Conservation (phyloP, 2,797 vertebrate genomes). For the Parambassis ranga region DNA sequence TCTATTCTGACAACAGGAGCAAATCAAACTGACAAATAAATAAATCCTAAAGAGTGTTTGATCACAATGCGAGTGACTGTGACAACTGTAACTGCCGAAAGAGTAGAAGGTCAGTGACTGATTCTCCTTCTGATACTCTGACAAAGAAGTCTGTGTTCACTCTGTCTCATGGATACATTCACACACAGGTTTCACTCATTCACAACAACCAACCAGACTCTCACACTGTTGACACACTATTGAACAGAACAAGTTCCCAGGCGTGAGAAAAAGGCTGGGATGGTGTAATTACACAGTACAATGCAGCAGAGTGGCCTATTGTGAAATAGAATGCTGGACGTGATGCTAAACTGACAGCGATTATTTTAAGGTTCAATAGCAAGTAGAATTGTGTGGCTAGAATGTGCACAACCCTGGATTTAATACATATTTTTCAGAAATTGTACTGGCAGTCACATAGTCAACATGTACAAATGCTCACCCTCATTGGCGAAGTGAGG, state of each 20-base stretch:
- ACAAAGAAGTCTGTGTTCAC: slow-evolving; percentile 31
- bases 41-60: no score
- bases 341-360: background rate
- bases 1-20: no score
- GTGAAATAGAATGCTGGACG: no score
- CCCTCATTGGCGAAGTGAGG: slow-evolving; percentile 90
- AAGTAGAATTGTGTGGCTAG: no score
- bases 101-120: background rate
- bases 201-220: background rate
- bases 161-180: background rate
- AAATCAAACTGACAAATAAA: no score
- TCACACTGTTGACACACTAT: background rate
- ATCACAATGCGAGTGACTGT: no score
- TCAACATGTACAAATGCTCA: slow-evolving; percentile 63
- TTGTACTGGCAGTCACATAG: background rate
- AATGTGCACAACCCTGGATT: no score
- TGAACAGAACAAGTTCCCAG: slow-evolving; percentile 1
- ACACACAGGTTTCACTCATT: background rate
- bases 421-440: no score
- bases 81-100: background rate
- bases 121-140: background rate
- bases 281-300: background rate
- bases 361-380: no score
- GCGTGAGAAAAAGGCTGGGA: background rate
- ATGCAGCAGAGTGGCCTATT: background rate